phyloP scores from a whole-genome alignment of 2,797 vertebrate species.

The Argentina silus region DNA sequence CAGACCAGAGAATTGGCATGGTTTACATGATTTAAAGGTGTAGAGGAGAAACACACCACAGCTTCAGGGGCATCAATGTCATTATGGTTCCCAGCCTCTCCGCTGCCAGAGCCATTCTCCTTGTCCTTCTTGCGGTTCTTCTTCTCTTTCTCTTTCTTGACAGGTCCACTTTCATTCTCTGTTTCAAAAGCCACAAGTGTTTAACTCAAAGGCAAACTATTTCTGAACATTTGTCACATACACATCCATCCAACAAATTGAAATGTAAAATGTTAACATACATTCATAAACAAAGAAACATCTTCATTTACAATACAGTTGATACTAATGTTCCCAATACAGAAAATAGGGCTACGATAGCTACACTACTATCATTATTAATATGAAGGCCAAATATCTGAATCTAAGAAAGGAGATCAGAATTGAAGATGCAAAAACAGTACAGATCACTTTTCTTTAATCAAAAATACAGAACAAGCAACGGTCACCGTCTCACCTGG shows the following conservation, averaged over 20 bases:
- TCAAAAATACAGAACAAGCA: not conserved
- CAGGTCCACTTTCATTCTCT: slow-evolving; percentile 92
- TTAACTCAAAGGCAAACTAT: not conserved
- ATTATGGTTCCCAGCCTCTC: slow-evolving; percentile 79
- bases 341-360: no score
- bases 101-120: slow-evolving; percentile 93
- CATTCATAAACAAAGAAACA: no score
- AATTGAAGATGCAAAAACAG: no score
- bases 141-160: slow-evolving; percentile 97
- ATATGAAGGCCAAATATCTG: not conserved
- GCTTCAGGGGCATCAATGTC: slow-evolving; percentile 89
- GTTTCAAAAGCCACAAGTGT: slow-evolving; percentile 13
- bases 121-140: slow-evolving; percentile 98
- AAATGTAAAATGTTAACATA: no score
- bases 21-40: no score
- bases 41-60: slow-evolving; percentile 79
- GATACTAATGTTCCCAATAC: no score
- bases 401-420: not conserved
- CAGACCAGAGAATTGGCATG: no score
- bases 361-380: no score
- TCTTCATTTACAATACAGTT: no score
- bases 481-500: slow-evolving; percentile 85
- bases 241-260: not conserved
- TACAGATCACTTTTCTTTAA: no score
- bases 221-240: not conserved